Evolutionary conservation across 2,797 vertebrate genomes (phyloP), one percentile per base, ranked within the genome.

Genomic region (Delichon dasypus): DNA sequence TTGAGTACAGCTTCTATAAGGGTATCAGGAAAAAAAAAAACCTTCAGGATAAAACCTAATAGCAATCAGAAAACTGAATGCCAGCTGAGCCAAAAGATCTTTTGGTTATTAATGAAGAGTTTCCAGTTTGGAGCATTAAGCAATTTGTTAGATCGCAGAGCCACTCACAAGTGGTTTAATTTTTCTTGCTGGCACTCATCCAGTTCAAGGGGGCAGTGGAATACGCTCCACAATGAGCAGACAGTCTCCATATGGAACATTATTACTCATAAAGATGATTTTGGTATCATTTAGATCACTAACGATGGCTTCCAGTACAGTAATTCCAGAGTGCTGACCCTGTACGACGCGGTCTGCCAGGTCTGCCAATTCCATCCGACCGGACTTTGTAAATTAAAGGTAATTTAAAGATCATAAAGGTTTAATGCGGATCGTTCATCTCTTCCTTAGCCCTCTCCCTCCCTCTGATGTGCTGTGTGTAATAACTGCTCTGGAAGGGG

Each of bases 351-450:
- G 7, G 90, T 98, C 42, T 99, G 98, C 95, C 98, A 98, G 97
- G 95, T 97, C 90, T 99, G 98, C 85, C 95, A 98, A 68, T 94
- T 96, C 10, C 97, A 97, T 11, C 95, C 94, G 73, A 97, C 97
- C 21, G 97, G 97, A 97, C 97, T 98, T 95, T 98, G 98, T 97
- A 98, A 98, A 98, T 98, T 98, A 98, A 99, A 98, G 98, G 98
- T 98, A 98, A 97, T 98, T 96, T 79, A 83, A 95, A 95, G 92
- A 97, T 94, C 65, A 86, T 94, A 84, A 94, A 91, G 81, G 58
- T 93, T 96, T 94, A 94, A 93, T 61, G 84, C 2, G 60, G 27
- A 92, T 73, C 73, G 27, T 96, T 88, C 90, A 92, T 95, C 95
- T 96, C 91, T 75, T 96, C 83, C 93, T 84, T 29, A 78, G 93